Evolutionary conservation across 2,113 vertebrate species (phyloP).

Genomic region (Gila orcuttii): DNA sequence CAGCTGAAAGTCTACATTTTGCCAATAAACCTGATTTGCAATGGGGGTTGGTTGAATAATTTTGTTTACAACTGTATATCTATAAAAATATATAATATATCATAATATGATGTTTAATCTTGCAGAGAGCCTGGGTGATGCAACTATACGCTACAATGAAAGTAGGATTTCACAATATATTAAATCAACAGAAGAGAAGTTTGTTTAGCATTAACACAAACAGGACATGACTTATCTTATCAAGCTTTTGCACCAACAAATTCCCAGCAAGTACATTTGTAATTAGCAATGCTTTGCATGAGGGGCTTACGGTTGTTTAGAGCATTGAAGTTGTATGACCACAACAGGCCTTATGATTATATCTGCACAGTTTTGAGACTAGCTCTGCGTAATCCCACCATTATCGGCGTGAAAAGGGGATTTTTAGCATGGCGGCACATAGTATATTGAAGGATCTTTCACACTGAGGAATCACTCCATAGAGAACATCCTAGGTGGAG

Average conservation of each 20-base stretch:
- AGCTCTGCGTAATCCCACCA: neutral
- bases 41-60: too few species aligned
- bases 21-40: too few species aligned
- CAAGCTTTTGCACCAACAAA: neutral
- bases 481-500: conserved; percentile 11
- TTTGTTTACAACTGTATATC: too few species aligned
- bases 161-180: too few species aligned
- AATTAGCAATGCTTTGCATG: neutral
- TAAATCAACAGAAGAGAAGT: neutral
- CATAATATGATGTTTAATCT: too few species aligned
- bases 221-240: neutral
- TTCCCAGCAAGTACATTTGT: neutral
- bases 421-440: neutral
- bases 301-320: neutral
- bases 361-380: conserved; percentile 7
- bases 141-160: too few species aligned
- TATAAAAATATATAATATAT: too few species aligned
- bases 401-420: neutral
- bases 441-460: conserved; percentile 27
- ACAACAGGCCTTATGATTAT: neutral
- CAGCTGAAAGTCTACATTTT: too few species aligned
- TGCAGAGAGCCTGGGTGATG: too few species aligned
- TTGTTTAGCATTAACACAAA: neutral
- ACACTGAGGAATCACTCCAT: neutral
- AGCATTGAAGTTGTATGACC: neutral